Conservation (phyloP, 2,113 vertebrate genomes). For the Gymnarchus niloticus region DNA sequence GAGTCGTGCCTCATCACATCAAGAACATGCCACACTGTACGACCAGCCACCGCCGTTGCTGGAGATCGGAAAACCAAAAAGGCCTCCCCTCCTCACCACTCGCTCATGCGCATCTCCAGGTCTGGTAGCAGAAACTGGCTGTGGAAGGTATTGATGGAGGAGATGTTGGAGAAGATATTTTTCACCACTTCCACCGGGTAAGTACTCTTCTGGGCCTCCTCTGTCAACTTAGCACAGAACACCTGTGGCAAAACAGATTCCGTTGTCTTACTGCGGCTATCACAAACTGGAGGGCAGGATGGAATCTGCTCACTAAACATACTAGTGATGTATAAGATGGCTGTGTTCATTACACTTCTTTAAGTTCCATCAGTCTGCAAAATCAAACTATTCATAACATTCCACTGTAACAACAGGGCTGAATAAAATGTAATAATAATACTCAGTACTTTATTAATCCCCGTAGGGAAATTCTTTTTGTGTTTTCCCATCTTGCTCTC, state of each 20-base stretch:
- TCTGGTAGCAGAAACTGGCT: conserved; percentile 91
- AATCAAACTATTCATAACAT: no score
- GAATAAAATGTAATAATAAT: no score
- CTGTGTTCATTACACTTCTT: neutral
- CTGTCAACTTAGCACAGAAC: conserved; percentile 81
- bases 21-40: conserved; percentile 21
- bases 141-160: conserved; percentile 88
- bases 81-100: conserved; percentile 75
- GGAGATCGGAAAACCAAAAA: neutral
- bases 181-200: conserved; percentile 91
- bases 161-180: conserved; percentile 97
- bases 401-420: no score
- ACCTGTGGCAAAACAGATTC: conserved; percentile 57
- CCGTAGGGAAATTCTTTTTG: no score
- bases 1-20: neutral
- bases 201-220: conserved; percentile 85
- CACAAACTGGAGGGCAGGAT: neutral
- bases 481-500: no score
- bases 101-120: conserved; percentile 91
- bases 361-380: no score
- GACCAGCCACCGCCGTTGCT: neutral
- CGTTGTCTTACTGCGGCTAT: neutral
- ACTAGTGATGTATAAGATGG: neutral
- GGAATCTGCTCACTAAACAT: neutral
- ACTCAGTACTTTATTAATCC: no score